Conservation (phyloP, 2,888 invertebrate genomes). For the Drosophila nr. fundita region DNA sequence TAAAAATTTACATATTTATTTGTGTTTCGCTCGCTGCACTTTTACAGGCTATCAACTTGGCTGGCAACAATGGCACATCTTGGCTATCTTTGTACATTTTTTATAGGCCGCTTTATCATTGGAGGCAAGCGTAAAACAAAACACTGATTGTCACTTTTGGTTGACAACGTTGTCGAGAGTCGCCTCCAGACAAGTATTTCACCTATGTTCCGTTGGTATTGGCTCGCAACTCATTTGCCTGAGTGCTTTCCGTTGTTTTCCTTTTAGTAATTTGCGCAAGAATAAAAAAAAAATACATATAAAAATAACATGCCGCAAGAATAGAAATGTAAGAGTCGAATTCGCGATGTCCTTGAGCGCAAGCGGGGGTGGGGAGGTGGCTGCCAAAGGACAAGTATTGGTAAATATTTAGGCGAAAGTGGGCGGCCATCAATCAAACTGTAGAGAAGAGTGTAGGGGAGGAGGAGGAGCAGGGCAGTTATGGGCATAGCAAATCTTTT, state of each 20-base stretch:
- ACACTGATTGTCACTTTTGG: constrained; percentile 52
- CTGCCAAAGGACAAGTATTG: constrained; percentile 37
- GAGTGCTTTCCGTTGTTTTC: constrained; percentile 73
- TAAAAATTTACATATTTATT: background rate
- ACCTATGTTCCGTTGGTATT: constrained; percentile 2
- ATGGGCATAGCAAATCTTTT: constrained; percentile 27
- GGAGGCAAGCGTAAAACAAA: constrained; percentile 7
- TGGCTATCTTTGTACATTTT: constrained; percentile 29
- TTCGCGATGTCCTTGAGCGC: constrained; percentile 58
- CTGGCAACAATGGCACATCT: background rate
- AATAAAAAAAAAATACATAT: background rate
- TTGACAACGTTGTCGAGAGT: constrained; percentile 26
- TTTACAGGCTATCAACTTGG: background rate
- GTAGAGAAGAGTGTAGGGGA: background rate
- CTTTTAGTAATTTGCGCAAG: constrained; percentile 48
- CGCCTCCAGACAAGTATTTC: constrained; percentile 11
- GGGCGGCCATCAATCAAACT: constrained; percentile 70
- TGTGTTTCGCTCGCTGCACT: background rate
- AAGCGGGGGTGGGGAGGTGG: background rate
- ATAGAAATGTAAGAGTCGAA: constrained; percentile 19
- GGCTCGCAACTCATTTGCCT: constrained; percentile 68
- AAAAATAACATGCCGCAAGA: background rate
- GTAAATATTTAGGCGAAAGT: constrained; percentile 43
- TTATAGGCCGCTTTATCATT: constrained; percentile 44
- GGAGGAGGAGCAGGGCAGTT: background rate